A percentile compares a stretch with the other conserved stretches of the same genome.
phyloP scores from a whole-genome alignment of 2,113 vertebrate genomes.

The Chauna torquata region DNA sequence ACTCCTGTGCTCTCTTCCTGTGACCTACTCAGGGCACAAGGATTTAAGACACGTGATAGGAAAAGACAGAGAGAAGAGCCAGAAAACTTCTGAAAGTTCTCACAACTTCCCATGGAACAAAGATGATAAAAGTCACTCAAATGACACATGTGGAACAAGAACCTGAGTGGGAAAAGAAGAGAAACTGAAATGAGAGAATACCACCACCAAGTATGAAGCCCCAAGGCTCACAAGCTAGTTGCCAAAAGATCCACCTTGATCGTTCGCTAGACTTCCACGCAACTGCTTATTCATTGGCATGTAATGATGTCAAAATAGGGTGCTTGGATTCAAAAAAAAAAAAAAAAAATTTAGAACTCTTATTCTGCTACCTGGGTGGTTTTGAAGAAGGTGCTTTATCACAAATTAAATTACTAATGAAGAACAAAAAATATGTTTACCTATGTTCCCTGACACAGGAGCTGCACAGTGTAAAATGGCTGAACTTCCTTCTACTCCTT shows the following conservation, averaged over 20 bases:
- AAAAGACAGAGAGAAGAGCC: neutral
- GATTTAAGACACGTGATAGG: neutral
- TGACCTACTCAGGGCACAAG: neutral
- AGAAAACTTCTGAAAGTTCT: neutral
- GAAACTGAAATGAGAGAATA: neutral
- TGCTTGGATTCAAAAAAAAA: neutral
- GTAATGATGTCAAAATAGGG: neutral
- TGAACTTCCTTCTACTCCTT: neutral
- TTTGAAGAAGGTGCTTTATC: neutral
- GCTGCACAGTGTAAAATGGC: neutral
- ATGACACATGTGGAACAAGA: neutral
- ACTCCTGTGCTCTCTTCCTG: neutral
- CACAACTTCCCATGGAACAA: neutral
- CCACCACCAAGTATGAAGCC: neutral
- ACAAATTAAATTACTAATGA: neutral
- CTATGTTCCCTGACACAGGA: neutral
- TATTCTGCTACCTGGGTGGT: neutral
- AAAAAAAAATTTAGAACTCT: neutral
- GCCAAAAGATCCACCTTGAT: neutral
- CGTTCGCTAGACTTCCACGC: neutral
- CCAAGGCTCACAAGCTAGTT: neutral
- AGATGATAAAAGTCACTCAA: neutral
- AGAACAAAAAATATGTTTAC: neutral
- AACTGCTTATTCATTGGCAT: neutral
- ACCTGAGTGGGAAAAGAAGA: neutral